These are phyloP conservation scores for Mormyrops boulengeri DNA, from an alignment of 2,797 vertebrate species.

Conservation along the genomic window DNA sequence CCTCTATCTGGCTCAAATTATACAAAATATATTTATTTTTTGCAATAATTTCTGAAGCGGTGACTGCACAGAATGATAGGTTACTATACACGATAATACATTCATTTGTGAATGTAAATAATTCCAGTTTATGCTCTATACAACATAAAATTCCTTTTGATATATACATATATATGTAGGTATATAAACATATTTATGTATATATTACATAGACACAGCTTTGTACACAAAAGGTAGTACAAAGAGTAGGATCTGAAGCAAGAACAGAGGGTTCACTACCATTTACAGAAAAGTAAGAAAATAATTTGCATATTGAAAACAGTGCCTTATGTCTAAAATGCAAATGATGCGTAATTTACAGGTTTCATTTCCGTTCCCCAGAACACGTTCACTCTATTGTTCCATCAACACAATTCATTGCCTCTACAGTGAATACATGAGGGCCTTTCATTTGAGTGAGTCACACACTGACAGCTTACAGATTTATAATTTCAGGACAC, in stretches of 20 bases:
- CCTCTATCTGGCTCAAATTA: constrained; percentile 28
- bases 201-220: constrained; percentile 44
- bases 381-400: constrained; percentile 30
- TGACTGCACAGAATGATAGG: constrained; percentile 38
- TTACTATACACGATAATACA: constrained; percentile 35
- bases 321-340: constrained; percentile 31
- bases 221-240: constrained; percentile 44
- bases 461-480: not conserved
- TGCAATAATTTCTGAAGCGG: constrained; percentile 41
- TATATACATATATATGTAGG: constrained; percentile 29
- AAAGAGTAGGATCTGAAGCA: constrained; percentile 45
- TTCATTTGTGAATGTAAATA: constrained; percentile 37
- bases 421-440: too few relatives aligned
- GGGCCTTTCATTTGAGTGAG: not conserved
- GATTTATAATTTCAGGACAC: not conserved
- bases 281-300: constrained; percentile 43
- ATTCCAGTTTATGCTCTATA: constrained; percentile 44
- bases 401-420: not conserved
- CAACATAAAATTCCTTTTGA: constrained; percentile 31
- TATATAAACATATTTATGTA: constrained; percentile 32
- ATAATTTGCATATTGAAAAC: constrained; percentile 36
- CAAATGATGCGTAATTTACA: constrained; percentile 17
- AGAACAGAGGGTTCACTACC: constrained; percentile 32
- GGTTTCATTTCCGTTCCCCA: not conserved
- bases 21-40: constrained; percentile 39